Evolutionary conservation across 2,797 vertebrate genomes (phyloP).

Genomic region (Pangasius krempfi): DNA sequence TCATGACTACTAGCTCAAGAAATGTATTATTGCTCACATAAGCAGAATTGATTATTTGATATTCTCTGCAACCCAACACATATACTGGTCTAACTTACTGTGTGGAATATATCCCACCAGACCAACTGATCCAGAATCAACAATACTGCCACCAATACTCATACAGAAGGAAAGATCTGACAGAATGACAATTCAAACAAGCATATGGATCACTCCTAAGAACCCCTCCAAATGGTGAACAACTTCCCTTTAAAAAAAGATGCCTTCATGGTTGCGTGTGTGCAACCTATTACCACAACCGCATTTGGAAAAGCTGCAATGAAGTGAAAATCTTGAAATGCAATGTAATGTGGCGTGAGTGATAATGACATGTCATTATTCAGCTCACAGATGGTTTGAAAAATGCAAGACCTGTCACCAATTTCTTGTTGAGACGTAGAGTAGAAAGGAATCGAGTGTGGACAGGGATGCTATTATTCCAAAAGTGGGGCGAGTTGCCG

Average conservation of each 20-base stretch:
- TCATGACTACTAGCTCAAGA: not conserved
- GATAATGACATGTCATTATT: slow-evolving; percentile 31
- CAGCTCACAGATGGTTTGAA: not conserved
- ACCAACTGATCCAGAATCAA: not conserved
- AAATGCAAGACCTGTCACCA: slow-evolving; percentile 19
- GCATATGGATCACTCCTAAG: not conserved
- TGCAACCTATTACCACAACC: not conserved
- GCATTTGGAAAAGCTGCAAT: not conserved
- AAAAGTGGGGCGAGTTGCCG: slow-evolving; percentile 22
- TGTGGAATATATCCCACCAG: not conserved
- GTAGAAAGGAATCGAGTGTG: not conserved
- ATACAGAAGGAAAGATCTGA: not conserved
- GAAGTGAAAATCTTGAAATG: slow-evolving; percentile 24
- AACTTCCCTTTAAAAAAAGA: not conserved
- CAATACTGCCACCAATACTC: not conserved
- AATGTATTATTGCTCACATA: not conserved
- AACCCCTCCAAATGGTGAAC: too few species aligned
- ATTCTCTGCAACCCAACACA: not conserved
- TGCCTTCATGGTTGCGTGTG: not conserved
- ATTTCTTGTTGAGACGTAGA: slow-evolving; percentile 4
- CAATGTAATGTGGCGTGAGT: slow-evolving; percentile 1
- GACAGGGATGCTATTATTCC: slow-evolving; percentile 17
- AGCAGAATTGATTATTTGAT: not conserved
- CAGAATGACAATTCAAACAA: not conserved
- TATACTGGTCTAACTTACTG: not conserved